Base-by-base conservation (phyloP, 92 coral and sea anemone genomes). In the Palythoa caribaeorum region DNA sequence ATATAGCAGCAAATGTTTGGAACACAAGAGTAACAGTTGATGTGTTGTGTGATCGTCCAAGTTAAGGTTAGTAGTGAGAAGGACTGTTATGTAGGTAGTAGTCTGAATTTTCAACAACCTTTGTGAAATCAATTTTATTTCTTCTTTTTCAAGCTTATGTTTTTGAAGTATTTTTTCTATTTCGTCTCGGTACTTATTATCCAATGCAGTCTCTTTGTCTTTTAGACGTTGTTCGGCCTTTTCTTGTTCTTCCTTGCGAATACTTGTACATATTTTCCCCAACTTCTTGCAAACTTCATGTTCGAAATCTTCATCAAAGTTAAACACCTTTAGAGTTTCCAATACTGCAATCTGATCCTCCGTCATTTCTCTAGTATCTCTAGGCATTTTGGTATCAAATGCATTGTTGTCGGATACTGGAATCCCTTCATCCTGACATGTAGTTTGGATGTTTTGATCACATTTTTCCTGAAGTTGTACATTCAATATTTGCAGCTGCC, bases 81-180 rank as follows among this genome's bases (percentile, higher is more conserved):
- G 28, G 28, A 28, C 28, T 28, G 28, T 28, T 28, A 28, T 28
- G 28, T 28, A 28, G 28, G 28, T 28, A 28, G 28, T 28, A 28
- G 28, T 28, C 28, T 28, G 28, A 28, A 28, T 28, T 28, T 28
- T 28, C 28, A 28, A 28, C 28, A 28, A 28, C 28, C 28, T 28
- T 0, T 28, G 28, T 28, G 28, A 28, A 28, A 28, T 28, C 28
- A n/a, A 36, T 38, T 76, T 74, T 28, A 90, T 21, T 78, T 91
- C 90, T 54, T 92, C 89, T 76, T 90, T 92, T 72, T 92, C 96
- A 14, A 96, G 84, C 28, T 93, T 92, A 55, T 91, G 94, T 14
- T 80, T 63, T 77, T 84, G 87, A 53, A 62, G 48, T 19, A 91
- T 54, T 65, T 55, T 53, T 52, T 88, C 83, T n/a, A 78, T 14